These are phyloP conservation scores for Danionella cerebrum DNA, from an alignment of 2,113 vertebrate genomes.

Conservation along the genomic window DNA sequence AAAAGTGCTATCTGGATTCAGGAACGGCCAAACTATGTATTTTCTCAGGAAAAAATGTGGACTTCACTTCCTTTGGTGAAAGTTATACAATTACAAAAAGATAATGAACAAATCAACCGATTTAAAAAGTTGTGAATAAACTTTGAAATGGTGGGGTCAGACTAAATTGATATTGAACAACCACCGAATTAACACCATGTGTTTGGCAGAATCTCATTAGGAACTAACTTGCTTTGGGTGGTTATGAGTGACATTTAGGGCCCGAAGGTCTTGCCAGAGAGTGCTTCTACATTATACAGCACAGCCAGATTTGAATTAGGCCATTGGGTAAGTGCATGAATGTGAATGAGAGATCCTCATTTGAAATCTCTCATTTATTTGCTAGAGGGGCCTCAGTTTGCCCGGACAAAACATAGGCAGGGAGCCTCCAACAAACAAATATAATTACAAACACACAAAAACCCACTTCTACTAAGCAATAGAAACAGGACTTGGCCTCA, in stretches of 20 bases:
- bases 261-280: conserved; percentile 31
- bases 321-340: conserved; percentile 53
- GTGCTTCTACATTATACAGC: conserved; percentile 52
- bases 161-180: background rate
- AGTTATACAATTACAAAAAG: background rate
- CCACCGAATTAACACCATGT: background rate
- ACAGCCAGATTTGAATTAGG: conserved; percentile 57
- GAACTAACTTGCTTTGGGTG: conserved; percentile 2
- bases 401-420: conserved; percentile 57
- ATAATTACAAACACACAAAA: conserved; percentile 11
- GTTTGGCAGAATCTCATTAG: background rate
- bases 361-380: conserved; percentile 70
- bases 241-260: conserved; percentile 41
- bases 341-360: conserved; percentile 64
- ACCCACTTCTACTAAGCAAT: background rate
- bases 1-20: too few relatives aligned
- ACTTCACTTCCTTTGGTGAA: too few relatives aligned
- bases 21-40: too few relatives aligned
- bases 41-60: too few relatives aligned
- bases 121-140: too few relatives aligned
- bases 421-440: conserved; percentile 44
- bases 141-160: background rate
- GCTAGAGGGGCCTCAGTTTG: conserved; percentile 52
- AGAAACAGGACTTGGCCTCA: conserved; percentile 51
- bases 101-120: background rate